Base-by-base conservation (phyloP, 2,113 vertebrate species). In the Catharus bicknelli region DNA sequence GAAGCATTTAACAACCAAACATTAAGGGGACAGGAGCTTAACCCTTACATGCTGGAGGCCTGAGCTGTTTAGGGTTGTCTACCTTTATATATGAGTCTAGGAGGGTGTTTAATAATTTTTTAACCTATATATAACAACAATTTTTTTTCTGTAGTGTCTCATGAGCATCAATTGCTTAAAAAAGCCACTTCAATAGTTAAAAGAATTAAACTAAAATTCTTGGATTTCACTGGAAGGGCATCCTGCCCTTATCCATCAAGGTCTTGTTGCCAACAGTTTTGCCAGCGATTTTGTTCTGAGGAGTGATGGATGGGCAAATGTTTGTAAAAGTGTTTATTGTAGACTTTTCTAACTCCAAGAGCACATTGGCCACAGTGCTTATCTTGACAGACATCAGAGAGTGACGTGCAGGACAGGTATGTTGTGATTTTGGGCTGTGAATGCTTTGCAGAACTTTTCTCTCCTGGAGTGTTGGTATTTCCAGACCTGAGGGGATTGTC, bases 141-240 rank as follows among this genome's bases (percentile, higher is more conserved):
- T 54, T n/a, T 16, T 51, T 73, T 91, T 90, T 20, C 43, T 32
- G 2, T 53, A n/a, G 30, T 58, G 7, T 76, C 48, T 88, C 40
- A 23, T 0, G 4, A 68, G 53, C 48, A 53, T 76, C n/a, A 12
- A 51, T 80, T 70, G n/a, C 17, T 85, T 10, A 9, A 36, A 82
- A 61, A 51, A 47, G 9, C 23, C 23, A 7, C 68, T 83, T 30
- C 21, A 90, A 43, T 42, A 70, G 84, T 91, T 91, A 94, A 82
- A 96, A 68, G 15, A 30, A 69, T 58, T 29, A 57, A 73, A 32
- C 53, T 47, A 47, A 43, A 83, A 67, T 80, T 90, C 86, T 85
- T 87, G 77, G 74, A 70, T 96, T 93, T 94, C 86, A 27, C 59
- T 92, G 74, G 74, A 92, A 92, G 75, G 59, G 82, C 68, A 88